Conservation (phyloP, 2,113 vertebrate species). For the Cairina moschata region DNA sequence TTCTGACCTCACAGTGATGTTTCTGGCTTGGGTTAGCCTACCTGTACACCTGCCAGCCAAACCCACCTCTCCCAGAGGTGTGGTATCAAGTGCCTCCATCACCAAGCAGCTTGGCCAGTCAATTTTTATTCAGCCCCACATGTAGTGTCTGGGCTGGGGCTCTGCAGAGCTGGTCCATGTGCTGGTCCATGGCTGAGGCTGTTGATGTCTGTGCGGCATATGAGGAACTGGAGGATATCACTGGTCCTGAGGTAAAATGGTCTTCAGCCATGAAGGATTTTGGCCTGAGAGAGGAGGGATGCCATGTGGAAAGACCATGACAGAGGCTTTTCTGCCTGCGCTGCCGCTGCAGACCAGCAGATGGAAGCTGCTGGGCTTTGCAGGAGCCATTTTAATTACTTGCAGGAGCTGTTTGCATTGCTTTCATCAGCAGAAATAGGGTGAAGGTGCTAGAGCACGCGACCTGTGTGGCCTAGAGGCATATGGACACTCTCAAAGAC, state of each 20-base stretch:
- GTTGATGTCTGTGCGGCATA: background rate
- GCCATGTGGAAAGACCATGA: background rate
- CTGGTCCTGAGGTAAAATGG: background rate
- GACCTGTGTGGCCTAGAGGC: background rate
- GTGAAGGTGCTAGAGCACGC: background rate
- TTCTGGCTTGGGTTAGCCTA: background rate
- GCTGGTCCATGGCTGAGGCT: background rate
- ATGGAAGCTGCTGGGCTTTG: background rate
- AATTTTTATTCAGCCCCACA: accelerated
- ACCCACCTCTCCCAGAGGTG: background rate
- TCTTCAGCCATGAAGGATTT: background rate
- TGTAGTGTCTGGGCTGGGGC: accelerated
- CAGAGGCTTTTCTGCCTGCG: background rate
- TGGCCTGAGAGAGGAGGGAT: background rate
- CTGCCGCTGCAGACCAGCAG: background rate
- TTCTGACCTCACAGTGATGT: background rate
- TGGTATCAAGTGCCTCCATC: background rate
- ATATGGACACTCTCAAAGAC: background rate
- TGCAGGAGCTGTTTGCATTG: background rate
- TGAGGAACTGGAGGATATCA: background rate
- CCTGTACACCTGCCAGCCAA: background rate
- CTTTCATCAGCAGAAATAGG: accelerated
- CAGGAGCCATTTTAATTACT: background rate
- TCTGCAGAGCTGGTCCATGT: accelerated
- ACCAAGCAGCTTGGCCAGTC: background rate